Percentiles rank a stretch among this genome's conserved stretches.
Conservation (phyloP, 2,797 vertebrate genomes). For the Clarias fuscus region DNA sequence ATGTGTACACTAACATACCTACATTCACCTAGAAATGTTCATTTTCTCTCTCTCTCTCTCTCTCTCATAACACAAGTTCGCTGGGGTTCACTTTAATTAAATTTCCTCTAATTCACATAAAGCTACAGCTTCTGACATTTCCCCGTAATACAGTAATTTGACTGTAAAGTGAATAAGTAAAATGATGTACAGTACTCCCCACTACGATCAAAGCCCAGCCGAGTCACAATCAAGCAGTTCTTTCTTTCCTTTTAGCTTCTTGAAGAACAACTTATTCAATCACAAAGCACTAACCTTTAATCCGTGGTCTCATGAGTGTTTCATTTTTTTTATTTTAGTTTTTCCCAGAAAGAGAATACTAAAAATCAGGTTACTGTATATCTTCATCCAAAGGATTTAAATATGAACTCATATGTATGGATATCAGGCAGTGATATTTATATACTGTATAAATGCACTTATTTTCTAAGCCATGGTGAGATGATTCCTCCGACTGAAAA, state of each 20-base stretch:
- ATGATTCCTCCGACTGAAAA: neutral
- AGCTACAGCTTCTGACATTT: neutral
- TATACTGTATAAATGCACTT: neutral
- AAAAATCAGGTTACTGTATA: neutral
- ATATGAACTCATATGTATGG: slow-evolving; percentile 9
- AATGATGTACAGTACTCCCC: neutral
- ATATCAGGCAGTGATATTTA: neutral
- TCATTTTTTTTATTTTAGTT: neutral
- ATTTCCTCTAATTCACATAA: neutral
- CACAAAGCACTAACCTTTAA: slow-evolving; percentile 26
- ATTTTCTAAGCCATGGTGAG: neutral
- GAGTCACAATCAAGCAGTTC: neutral
- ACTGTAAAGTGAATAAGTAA: slow-evolving; percentile 19
- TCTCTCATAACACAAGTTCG: slow-evolving; percentile 14
- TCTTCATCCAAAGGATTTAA: neutral
- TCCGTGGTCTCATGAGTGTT: neutral
- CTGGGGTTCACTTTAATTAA: slow-evolving; percentile 8
- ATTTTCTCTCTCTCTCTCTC: neutral
- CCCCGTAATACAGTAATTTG: neutral
- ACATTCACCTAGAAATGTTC: neutral
- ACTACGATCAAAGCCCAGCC: slow-evolving; percentile 1
- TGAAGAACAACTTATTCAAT: slow-evolving; percentile 1
- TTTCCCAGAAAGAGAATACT: slow-evolving; percentile 9
- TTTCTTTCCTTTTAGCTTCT: neutral
- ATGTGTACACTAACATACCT: slow-evolving; percentile 7